Base-by-base conservation (phyloP, 2,888 invertebrate species). In the Heterodera filipjevi region DNA sequence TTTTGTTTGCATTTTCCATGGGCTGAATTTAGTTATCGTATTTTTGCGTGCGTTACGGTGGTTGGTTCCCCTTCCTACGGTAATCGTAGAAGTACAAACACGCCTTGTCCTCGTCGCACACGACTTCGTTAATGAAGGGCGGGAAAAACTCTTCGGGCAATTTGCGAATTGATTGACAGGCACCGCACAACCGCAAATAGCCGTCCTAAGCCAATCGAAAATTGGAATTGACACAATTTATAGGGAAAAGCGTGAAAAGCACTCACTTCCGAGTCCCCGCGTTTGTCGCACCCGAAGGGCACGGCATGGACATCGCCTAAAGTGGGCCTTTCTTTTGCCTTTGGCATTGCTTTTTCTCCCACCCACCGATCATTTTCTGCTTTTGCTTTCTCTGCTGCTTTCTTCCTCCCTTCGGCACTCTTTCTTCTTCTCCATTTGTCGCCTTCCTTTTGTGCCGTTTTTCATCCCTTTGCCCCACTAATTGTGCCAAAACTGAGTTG, bases 111-210 rank as follows among this genome's bases (percentile, higher is more conserved):
- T 86, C 87, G 76, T 89, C 89, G 80, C 89, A 89, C 72, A 88
- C 86, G 12, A 89, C 89, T 80, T 89, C 89, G 79, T 89, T 89
- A 81, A 89, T 89, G 80, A 89, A 89, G n/a, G 89, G 89, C 64
- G 89, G 89, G 77, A 89, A 89, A 80, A 88, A 89, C 19, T 85
- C 82, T 73, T 89, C 87, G 14, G 89, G 89, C 66, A 89, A 78
- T 46, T 86, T 81, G 22, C 89, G 84, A 66, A 89, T 89, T 3
- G 87, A 86, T 59, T 85, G 87, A 77, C 89, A 89, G 16, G 89
- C 89, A 19, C 88, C 86, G 78, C 89, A 89, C 19, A 89, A 80
- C 46, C 89, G 77, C 46, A 89, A 82, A 80, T 89, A 89, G 12
- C 89, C 89, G 76, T 89, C 89, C 80, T 89, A 87, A 72, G 85